These are phyloP conservation scores for Neocrepidodera transversa DNA, from an alignment of 2,888 invertebrate species.

Conservation along the genomic window DNA sequence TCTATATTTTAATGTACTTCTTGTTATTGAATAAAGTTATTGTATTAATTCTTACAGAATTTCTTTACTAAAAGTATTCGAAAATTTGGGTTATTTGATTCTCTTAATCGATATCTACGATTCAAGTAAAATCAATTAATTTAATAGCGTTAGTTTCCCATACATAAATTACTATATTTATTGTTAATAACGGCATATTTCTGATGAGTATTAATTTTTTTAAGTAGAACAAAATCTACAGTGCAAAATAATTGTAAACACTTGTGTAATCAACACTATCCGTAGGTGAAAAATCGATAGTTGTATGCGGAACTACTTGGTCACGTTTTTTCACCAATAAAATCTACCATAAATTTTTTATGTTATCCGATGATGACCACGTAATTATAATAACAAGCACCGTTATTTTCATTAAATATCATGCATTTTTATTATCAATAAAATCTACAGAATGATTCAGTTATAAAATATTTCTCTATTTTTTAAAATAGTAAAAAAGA, in stretches of 20 bases:
- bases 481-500: no score
- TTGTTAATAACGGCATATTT: not conserved
- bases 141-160: no score
- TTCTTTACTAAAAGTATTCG: no score
- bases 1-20: no score
- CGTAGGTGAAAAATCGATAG: not conserved
- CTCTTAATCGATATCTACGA: no score
- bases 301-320: not conserved
- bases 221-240: not conserved
- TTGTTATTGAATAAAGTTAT: no score
- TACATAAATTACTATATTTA: no score
- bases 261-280: not conserved
- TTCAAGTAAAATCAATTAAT: no score
- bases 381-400: not conserved
- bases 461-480: no score
- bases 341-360: not conserved
- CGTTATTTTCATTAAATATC: conserved; percentile 1
- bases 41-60: no score
- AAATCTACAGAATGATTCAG: no score
- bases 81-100: no score
- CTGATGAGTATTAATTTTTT: not conserved
- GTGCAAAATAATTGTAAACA: not conserved
- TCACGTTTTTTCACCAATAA: not conserved
- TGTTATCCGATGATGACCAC: not conserved
- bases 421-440: not conserved